Conservation (phyloP, 2,888 invertebrate species). For the Erebia ligea region DNA sequence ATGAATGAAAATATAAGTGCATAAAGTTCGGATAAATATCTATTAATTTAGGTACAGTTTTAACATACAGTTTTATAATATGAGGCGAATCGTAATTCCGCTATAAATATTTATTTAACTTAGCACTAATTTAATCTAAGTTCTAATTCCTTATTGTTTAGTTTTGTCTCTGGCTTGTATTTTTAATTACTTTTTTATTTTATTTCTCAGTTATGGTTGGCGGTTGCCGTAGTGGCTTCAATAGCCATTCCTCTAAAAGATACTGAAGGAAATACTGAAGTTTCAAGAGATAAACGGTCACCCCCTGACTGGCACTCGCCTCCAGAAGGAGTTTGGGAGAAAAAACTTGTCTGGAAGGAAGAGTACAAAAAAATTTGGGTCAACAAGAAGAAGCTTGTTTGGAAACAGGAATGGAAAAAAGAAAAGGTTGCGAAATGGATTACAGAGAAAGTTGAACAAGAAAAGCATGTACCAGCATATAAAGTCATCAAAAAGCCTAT, state of each 20-base stretch:
- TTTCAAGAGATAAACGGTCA: conserved; percentile 82
- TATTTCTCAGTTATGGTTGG: conserved; percentile 83
- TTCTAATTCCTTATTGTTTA: neutral
- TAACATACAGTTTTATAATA: too few relatives aligned
- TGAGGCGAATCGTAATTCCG: too few relatives aligned
- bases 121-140: too few relatives aligned
- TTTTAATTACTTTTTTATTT: conserved; percentile 31
- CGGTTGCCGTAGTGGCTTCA: conserved; percentile 79
- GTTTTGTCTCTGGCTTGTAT: neutral
- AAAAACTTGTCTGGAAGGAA: conserved; percentile 92
- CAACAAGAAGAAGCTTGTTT: conserved; percentile 87
- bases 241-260: conserved; percentile 65
- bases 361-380: conserved; percentile 92
- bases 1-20: too few relatives aligned
- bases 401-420: conserved; percentile 90
- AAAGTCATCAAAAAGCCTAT: conserved; percentile 87
- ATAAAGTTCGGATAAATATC: too few relatives aligned
- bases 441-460: conserved; percentile 89
- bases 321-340: conserved; percentile 90
- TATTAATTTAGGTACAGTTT: too few relatives aligned
- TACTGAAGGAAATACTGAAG: conserved; percentile 55
- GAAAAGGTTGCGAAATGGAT: conserved; percentile 90
- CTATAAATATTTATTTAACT: too few relatives aligned
- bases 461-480: conserved; percentile 88
- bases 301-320: conserved; percentile 80